Evolutionary conservation across 1,140 invertebrate species (phyloP).

Genomic region (Grapholita molesta): DNA sequence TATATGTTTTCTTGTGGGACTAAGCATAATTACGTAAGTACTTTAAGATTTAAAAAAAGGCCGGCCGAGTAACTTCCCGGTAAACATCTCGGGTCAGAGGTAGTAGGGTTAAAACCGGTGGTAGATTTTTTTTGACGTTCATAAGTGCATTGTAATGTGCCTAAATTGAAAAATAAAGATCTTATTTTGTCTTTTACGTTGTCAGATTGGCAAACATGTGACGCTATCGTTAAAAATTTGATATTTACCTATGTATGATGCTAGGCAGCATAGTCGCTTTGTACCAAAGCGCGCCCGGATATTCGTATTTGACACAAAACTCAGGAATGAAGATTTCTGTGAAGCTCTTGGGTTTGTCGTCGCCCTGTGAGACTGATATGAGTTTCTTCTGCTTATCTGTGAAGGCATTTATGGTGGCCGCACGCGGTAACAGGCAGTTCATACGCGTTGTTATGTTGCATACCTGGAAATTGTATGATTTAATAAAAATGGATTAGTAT

Average conservation of each 20-base stretch:
- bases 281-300: slow-evolving; percentile 93
- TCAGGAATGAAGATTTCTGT: slow-evolving; percentile 89
- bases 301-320: slow-evolving; percentile 90
- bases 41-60: too few species aligned
- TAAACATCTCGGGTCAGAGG: too few species aligned
- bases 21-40: too few species aligned
- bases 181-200: too few species aligned
- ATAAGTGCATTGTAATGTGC: too few species aligned
- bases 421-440: slow-evolving; percentile 61
- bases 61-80: too few species aligned
- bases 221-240: slow-evolving; percentile 10
- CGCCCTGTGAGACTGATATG: slow-evolving; percentile 44
- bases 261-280: slow-evolving; percentile 93
- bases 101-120: too few species aligned
- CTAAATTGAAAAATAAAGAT: too few species aligned
- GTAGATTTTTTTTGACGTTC: too few species aligned
- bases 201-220: too few species aligned
- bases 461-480: slow-evolving; percentile 34
- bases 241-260: slow-evolving; percentile 84
- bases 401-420: slow-evolving; percentile 44
- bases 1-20: too few species aligned
- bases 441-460: slow-evolving; percentile 48
- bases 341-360: slow-evolving; percentile 47
- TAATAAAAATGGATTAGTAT: not conserved
- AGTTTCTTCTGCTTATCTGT: slow-evolving; percentile 48